Evolutionary conservation across 2,888 invertebrate genomes (phyloP), one percentile per base, ranked within the genome.

Genomic region (Andrena fulva): DNA sequence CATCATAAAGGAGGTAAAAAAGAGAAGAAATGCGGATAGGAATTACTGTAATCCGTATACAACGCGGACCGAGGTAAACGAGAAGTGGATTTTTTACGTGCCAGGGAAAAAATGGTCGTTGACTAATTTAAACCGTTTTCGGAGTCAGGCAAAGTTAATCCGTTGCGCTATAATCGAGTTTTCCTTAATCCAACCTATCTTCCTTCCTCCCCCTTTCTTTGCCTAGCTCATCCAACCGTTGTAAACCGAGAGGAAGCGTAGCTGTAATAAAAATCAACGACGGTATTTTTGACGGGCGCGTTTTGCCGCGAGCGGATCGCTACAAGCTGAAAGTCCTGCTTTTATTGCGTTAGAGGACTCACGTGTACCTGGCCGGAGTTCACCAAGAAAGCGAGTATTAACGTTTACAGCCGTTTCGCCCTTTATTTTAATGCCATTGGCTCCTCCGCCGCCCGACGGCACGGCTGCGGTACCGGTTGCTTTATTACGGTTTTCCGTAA

Each of bases 71-170:
- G 10, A 2, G 56, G 69, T 33, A 52, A 63, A 2, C 1, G 24
- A 48, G 42, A 77, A 69, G 54, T 68, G 70, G n/a, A 67, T 64
- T 72, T 68, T 68, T 68, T 48, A 66, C 29, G 35, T 27, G 8
- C 27, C 2, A 8, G 42, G 2, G 24, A 56, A 60, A 66, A n/a
- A 70, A 56, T 24, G 63, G 85, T 87, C 85, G 87, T 88, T 89
- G 90, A 89, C 87, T 90, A 88, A 80, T 85, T 85, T 88, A 83
- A 87, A 89, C 74, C 62, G 74, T 89, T 86, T 86, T 69, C 73
- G 69, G 75, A 91, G 91, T 90, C 88, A 90, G 83, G 76, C 82
- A 35, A 90, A 92, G 91, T 91, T 92, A 92, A 92, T 92, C 91
- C 90, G 84, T 88, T 89, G 78, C 80, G 77, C 85, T 85, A 87